Percentiles rank a stretch among this genome's conserved stretches.
Evolutionary conservation across 2,888 invertebrate genomes (phyloP).

Genomic region (Galerucella nymphaeae): DNA sequence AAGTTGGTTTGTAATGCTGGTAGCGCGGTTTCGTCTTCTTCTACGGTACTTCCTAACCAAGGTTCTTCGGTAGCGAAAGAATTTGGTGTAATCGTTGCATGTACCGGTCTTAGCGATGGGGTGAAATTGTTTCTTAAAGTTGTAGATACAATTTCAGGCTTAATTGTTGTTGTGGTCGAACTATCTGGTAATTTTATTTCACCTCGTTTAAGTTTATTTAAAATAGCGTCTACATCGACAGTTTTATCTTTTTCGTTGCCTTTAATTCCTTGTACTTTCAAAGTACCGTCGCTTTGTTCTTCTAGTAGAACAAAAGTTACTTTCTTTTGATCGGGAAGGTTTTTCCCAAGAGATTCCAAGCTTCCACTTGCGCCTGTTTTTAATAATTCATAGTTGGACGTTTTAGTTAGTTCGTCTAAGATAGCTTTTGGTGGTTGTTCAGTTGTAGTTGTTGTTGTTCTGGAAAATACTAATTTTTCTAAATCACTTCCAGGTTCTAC

Average conservation of each 20-base stretch:
- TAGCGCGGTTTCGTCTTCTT: slow-evolving; percentile 43
- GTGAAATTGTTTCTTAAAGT: slow-evolving; percentile 40
- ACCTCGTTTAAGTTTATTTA: slow-evolving; percentile 83
- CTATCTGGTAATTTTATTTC: slow-evolving; percentile 80
- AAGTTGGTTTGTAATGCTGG: slow-evolving; percentile 55
- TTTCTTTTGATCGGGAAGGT: slow-evolving; percentile 77
- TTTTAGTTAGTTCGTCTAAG: slow-evolving; percentile 83
- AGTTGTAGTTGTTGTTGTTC: slow-evolving; percentile 65
- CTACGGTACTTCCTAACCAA: slow-evolving; percentile 10
- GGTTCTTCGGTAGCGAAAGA: slow-evolving; percentile 54
- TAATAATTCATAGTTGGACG: slow-evolving; percentile 83
- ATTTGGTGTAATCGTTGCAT: slow-evolving; percentile 59
- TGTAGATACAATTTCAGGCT: slow-evolving; percentile 34
- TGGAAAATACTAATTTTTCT: slow-evolving; percentile 61
- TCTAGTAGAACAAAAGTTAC: slow-evolving; percentile 88
- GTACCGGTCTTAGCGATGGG: slow-evolving; percentile 35
- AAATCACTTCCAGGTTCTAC: slow-evolving; percentile 63
- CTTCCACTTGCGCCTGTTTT: slow-evolving; percentile 80
- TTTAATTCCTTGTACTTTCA: slow-evolving; percentile 86
- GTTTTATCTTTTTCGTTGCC: slow-evolving; percentile 79
- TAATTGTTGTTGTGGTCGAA: slow-evolving; percentile 44
- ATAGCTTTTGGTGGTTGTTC: slow-evolving; percentile 74
- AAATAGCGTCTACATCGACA: slow-evolving; percentile 82
- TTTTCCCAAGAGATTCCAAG: slow-evolving; percentile 75
- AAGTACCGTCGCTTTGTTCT: slow-evolving; percentile 86